Evolutionary conservation across 2,888 invertebrate species (phyloP), one percentile per base, ranked within the genome.

Genomic region (Gerris lacustris): DNA sequence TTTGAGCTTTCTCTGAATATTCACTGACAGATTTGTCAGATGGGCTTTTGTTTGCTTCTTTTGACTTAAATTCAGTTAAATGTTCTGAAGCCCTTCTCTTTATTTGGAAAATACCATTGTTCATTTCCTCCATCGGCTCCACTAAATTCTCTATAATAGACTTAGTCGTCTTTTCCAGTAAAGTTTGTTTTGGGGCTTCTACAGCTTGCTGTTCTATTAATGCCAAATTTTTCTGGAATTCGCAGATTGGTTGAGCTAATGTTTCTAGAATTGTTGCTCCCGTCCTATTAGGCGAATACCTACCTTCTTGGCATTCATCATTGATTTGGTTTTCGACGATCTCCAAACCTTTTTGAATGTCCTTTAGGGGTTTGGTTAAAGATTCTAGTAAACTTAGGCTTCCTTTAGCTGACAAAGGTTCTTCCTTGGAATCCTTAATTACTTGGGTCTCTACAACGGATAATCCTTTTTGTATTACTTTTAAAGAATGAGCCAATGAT

Each of bases 401-500:
- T 11, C 69, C 68, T 70, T 73, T 72, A 15, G 75, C 73, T 67
- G 75, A 71, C 64, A 75, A 68, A 67, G 74, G 73, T 67, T 76
- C 75, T 17, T 72, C 73, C 18, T 73, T 70, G 18, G 75, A 74
- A 68, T 75, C 75, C n/a, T 75, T 73, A 67, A 70, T 71, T 55
- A 83, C 79, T 71, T 83, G 81, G 72, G 82, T 81, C 9, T 82
- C 82, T 71, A 84, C 74, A 72, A 80, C 77, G 71, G 82, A 82
- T 66, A 87, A 76, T 43, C 84, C 84, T 70, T 80, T 81, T 78
- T 85, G 84, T 69, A 86, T 84, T 79, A 86, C 85, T 70, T 84
- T 84, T 15, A 88, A 80, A 0, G 88, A 81, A 71, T 81, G 81
- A 0, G 80, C 78, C 66, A 81, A 74, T 0, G 81, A 79, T 72